A percentile compares a stretch with the other conserved stretches of the same genome.
Evolutionary conservation across 2,797 vertebrate genomes (phyloP).

Genomic region (Tapera naevia): DNA sequence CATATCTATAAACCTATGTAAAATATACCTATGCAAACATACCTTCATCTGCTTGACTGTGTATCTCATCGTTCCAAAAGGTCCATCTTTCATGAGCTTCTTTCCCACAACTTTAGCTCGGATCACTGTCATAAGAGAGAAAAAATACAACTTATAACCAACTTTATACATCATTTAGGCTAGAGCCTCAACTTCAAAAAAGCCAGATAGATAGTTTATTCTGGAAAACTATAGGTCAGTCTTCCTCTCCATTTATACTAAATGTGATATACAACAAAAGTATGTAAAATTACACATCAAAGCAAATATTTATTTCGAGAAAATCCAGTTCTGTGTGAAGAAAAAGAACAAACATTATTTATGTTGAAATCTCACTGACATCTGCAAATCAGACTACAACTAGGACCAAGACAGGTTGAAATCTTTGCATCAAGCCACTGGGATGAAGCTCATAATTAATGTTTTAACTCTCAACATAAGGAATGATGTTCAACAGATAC

Average conservation of each 20-base stretch:
- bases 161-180: neutral
- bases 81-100: conserved; percentile 92
- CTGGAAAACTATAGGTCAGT: neutral
- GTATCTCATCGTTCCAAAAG: conserved; percentile 93
- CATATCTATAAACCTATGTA: neutral
- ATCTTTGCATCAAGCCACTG: neutral
- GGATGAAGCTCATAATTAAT: neutral
- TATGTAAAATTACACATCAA: neutral
- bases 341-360: neutral
- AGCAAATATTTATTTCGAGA: neutral
- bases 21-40: neutral
- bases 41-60: conserved; percentile 98
- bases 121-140: conserved; percentile 84
- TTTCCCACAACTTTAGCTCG: conserved; percentile 96
- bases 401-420: neutral
- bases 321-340: neutral
- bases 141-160: conserved; percentile 4
- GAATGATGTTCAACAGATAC: neutral
- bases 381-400: neutral
- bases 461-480: neutral
- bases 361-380: neutral
- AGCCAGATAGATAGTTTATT: neutral
- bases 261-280: neutral
- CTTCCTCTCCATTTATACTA: neutral
- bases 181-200: neutral